Percentiles rank a stretch among this genome's conserved stretches.
Conservation (phyloP, 2,888 invertebrate species). For the Drosophila barbarae region DNA sequence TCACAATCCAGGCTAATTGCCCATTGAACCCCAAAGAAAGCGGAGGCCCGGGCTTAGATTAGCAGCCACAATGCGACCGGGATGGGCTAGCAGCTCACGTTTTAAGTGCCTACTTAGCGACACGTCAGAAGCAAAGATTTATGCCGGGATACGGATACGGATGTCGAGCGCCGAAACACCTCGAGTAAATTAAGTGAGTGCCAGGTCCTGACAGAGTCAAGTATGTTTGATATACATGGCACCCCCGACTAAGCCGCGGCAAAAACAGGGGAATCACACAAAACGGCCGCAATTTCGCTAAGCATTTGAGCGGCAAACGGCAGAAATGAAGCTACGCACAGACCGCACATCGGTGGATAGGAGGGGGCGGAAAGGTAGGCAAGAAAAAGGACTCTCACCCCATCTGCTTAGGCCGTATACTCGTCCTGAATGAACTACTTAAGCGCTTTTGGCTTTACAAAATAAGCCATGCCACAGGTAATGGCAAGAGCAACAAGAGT, state of each 20-base stretch:
- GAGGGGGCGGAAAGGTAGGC: slow-evolving; percentile 2
- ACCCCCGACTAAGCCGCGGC: slow-evolving; percentile 34
- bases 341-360: not conserved
- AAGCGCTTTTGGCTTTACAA: slow-evolving; percentile 53
- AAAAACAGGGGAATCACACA: slow-evolving; percentile 45
- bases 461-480: slow-evolving; percentile 52
- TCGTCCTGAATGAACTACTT: slow-evolving; percentile 57
- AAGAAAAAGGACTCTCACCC: slow-evolving; percentile 18
- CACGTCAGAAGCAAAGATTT: slow-evolving; percentile 68
- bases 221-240: slow-evolving; percentile 49
- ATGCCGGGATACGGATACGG: slow-evolving; percentile 40
- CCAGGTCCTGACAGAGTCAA: slow-evolving; percentile 47
- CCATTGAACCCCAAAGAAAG: slow-evolving; percentile 42
- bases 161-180: slow-evolving; percentile 36
- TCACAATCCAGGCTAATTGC: slow-evolving; percentile 36
- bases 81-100: slow-evolving; percentile 17
- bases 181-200: slow-evolving; percentile 65
- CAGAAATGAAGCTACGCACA: slow-evolving; percentile 32
- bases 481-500: slow-evolving; percentile 10
- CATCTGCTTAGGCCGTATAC: slow-evolving; percentile 32
- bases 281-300: slow-evolving; percentile 61
- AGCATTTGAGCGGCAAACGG: slow-evolving; percentile 51
- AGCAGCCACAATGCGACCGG: slow-evolving; percentile 23
- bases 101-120: slow-evolving; percentile 65
- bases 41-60: slow-evolving; percentile 16